These are phyloP conservation scores for Syritta pipiens DNA, from an alignment of 2,888 invertebrate species.

Conservation along the genomic window DNA sequence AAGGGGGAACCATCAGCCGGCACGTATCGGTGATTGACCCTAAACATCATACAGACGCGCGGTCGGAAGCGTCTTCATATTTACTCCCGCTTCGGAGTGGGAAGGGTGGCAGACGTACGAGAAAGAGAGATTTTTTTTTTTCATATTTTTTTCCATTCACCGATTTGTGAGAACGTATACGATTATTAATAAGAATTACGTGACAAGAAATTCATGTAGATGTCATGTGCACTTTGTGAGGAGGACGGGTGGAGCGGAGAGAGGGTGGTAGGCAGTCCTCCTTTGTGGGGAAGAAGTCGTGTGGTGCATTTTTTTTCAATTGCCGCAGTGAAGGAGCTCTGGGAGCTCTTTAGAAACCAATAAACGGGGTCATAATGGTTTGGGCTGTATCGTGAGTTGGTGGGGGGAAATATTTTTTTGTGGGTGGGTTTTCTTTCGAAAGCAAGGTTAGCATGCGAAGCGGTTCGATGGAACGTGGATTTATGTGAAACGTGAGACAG, in stretches of 20 bases:
- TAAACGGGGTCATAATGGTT: constrained; percentile 58
- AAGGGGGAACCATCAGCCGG: constrained; percentile 27
- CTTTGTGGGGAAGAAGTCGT: constrained; percentile 24
- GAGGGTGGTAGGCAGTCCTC: not conserved
- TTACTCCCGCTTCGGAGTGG: constrained; percentile 5
- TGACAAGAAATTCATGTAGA: constrained; percentile 59
- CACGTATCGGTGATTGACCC: constrained; percentile 69
- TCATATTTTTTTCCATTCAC: constrained; percentile 29
- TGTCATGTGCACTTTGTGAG: not conserved
- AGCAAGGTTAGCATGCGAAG: too few species aligned
- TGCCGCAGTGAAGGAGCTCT: not conserved
- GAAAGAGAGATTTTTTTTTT: constrained; percentile 4
- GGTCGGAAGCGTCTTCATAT: constrained; percentile 46
- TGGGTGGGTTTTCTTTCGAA: not conserved
- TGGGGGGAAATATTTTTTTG: constrained; percentile 32
- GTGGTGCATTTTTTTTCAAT: constrained; percentile 45
- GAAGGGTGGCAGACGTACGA: not conserved
- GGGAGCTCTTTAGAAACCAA: constrained; percentile 31
- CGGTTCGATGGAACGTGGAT: too few species aligned
- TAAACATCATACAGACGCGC: constrained; percentile 44
- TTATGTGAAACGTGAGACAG: too few species aligned
- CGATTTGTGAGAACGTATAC: constrained; percentile 61
- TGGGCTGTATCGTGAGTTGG: constrained; percentile 12
- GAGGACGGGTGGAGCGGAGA: not conserved
- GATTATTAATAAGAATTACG: constrained; percentile 68